Conservation (phyloP, 2,888 invertebrate genomes). For the Thera britannica region DNA sequence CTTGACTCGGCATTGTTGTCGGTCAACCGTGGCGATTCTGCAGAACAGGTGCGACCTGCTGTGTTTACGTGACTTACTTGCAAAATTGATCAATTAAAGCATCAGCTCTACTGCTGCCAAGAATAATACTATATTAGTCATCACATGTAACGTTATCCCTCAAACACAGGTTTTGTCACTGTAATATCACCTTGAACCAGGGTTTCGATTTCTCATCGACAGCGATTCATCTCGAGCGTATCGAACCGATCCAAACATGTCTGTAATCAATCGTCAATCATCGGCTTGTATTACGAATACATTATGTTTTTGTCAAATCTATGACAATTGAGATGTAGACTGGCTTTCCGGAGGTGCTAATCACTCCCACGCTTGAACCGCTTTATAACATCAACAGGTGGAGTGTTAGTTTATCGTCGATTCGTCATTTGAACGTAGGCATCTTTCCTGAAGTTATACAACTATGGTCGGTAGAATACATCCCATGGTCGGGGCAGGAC, state of each 20-base stretch:
- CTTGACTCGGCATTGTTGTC: conserved; percentile 72
- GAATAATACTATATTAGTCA: conserved; percentile 38
- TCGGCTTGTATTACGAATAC: conserved; percentile 62
- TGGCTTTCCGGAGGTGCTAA: conserved; percentile 46
- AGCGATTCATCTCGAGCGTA: conserved; percentile 73
- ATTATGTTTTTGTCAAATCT: conserved; percentile 59
- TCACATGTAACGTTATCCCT: conserved; percentile 44
- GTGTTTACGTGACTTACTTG: conserved; percentile 67
- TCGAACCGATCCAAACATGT: conserved; percentile 74
- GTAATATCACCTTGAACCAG: conserved; percentile 74
- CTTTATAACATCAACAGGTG: conserved; percentile 50
- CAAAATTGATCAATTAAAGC: conserved; percentile 50
- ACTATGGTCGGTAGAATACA: conserved; percentile 28
- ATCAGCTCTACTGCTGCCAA: conserved; percentile 40
- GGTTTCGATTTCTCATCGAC: conserved; percentile 73
- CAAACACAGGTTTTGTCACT: conserved; percentile 57
- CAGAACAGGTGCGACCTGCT: conserved; percentile 71
- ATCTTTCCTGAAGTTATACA: conserved; percentile 38
- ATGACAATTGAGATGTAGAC: conserved; percentile 61
- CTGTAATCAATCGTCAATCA: conserved; percentile 69
- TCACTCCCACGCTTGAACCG: conserved; percentile 49
- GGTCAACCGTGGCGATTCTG: conserved; percentile 69
- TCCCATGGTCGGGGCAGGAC: conserved; percentile 34
- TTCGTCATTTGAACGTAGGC: conserved; percentile 22
- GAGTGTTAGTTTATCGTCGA: conserved; percentile 33